Evolutionary conservation across 2,888 invertebrate genomes (phyloP).

Genomic region (Netelia virgata): DNA sequence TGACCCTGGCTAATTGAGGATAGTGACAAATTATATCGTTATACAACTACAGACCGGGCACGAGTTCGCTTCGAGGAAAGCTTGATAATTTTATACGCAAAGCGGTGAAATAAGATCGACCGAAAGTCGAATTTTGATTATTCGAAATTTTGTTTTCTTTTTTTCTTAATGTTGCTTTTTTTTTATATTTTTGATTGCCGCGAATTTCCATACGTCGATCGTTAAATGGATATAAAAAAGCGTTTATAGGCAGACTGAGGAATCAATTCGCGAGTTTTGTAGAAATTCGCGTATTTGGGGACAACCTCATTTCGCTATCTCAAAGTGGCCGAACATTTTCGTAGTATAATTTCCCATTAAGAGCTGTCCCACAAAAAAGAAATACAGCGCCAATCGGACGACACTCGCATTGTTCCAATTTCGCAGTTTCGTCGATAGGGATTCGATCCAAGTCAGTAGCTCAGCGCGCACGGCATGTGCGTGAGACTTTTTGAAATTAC

Average conservation of each 20-base stretch:
- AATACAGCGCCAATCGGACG: not conserved
- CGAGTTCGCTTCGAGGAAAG: too few species aligned
- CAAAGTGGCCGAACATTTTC: not conserved
- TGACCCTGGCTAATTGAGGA: not conserved
- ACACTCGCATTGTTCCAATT: not conserved
- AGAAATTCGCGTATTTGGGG: not conserved
- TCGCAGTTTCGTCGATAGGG: not conserved
- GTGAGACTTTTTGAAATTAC: not conserved
- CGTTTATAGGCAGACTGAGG: not conserved
- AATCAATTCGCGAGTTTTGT: not conserved
- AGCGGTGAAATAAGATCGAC: too few species aligned
- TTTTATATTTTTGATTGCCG: not conserved
- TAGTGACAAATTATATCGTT: not conserved
- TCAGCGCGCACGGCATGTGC: not conserved
- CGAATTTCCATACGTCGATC: not conserved
- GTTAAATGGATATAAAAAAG: not conserved
- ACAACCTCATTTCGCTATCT: not conserved
- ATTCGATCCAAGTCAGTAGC: conserved; percentile 1
- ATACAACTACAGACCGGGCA: too few species aligned
- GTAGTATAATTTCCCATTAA: not conserved
- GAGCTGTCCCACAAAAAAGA: not conserved
- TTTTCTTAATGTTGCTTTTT: too few species aligned
- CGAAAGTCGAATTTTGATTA: too few species aligned
- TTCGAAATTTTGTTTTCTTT: too few species aligned
- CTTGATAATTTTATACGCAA: too few species aligned